phyloP scores from a whole-genome alignment of 2,888 invertebrate species.

The Lasius fuliginosus region DNA sequence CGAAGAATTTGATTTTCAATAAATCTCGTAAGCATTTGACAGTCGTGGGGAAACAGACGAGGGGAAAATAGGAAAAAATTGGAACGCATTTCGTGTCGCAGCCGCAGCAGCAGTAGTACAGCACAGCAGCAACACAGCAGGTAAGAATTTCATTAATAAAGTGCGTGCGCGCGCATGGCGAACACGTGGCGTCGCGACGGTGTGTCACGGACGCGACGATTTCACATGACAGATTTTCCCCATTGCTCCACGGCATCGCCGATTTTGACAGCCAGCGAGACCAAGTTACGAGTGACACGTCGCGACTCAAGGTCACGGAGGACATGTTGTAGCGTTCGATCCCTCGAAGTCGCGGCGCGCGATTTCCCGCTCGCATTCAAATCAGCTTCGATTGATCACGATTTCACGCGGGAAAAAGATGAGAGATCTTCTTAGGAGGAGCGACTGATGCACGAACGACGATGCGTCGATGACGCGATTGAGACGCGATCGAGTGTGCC shows the following conservation, averaged over 20 bases:
- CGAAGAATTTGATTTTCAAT: slow-evolving; percentile 22
- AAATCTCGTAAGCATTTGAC: not conserved
- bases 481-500: not conserved
- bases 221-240: not conserved
- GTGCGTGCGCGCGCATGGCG: not conserved
- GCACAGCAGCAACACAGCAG: slow-evolving; percentile 69
- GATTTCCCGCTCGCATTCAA: slow-evolving; percentile 52
- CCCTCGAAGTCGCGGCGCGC: slow-evolving; percentile 45
- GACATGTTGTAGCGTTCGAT: slow-evolving; percentile 74
- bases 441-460: not conserved
- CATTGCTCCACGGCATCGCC: not conserved
- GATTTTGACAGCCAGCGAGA: slow-evolving; percentile 18
- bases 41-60: too few species aligned
- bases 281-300: slow-evolving; percentile 64
- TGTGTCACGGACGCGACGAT: slow-evolving; percentile 2
- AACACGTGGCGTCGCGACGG: slow-evolving; percentile 50
- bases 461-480: not conserved
- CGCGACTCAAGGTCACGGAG: slow-evolving; percentile 73
- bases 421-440: not conserved
- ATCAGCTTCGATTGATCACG: not conserved
- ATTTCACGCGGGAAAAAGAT: not conserved
- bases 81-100: not conserved
- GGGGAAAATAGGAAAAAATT: not conserved
- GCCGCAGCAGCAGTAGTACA: not conserved
- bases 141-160: slow-evolving; percentile 60